These are phyloP conservation scores for Chinchilla lanigera DNA, from an alignment of 2,113 vertebrate genomes.

Conservation along the genomic window DNA sequence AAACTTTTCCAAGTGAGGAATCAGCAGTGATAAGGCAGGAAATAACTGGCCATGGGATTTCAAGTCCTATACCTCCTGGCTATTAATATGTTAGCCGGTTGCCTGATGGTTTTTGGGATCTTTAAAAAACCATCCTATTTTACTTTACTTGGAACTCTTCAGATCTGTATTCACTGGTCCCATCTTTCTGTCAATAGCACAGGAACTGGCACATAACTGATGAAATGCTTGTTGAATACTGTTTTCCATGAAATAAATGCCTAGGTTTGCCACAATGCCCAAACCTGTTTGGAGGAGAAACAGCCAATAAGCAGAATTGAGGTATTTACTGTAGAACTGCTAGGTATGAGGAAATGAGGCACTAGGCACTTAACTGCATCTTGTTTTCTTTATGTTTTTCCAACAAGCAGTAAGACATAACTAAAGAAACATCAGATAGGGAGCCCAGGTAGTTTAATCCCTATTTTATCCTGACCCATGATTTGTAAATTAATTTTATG, in stretches of 20 bases:
- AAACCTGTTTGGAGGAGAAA: constrained; percentile 9
- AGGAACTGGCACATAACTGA: not conserved
- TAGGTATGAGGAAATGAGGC: not conserved
- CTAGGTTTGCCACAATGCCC: not conserved
- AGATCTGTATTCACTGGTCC: not conserved
- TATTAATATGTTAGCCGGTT: not conserved
- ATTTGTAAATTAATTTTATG: not conserved
- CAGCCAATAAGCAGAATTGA: not conserved
- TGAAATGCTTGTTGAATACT: not conserved
- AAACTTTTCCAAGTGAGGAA: not conserved
- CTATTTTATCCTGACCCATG: constrained; percentile 7
- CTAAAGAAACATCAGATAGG: not conserved
- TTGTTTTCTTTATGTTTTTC: not conserved
- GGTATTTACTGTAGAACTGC: not conserved
- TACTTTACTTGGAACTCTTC: not conserved
- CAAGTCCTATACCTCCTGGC: not conserved
- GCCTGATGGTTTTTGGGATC: not conserved
- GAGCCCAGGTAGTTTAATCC: not conserved
- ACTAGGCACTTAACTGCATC: not conserved
- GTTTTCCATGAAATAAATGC: not conserved
- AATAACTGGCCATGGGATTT: not conserved
- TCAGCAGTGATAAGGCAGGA: not conserved
- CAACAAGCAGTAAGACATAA: not conserved
- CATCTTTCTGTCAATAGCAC: constrained; percentile 21
- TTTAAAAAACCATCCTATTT: constrained; percentile 30